phyloP scores from a whole-genome alignment of 2,888 invertebrate species.

The Pocota personata region DNA sequence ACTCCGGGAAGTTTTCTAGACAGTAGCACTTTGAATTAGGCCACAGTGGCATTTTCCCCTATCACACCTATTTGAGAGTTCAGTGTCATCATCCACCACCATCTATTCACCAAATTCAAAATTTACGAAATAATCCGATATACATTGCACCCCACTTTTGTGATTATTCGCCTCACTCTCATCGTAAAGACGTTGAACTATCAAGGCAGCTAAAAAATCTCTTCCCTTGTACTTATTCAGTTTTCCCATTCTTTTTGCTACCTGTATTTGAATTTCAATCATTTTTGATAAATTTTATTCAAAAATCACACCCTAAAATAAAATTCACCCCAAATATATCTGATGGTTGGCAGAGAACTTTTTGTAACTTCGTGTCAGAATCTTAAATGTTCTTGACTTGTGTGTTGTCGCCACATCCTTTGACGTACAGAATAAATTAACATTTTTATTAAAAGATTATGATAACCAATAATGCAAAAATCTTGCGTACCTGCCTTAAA shows the following conservation, averaged over 20 bases:
- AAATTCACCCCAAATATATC: background rate
- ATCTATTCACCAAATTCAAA: too few relatives aligned
- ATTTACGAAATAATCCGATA: too few relatives aligned
- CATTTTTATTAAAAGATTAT: slow-evolving; percentile 50
- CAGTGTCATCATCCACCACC: too few relatives aligned
- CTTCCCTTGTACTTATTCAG: too few relatives aligned
- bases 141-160: background rate
- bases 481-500: background rate
- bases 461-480: slow-evolving; percentile 16
- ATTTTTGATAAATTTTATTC: slow-evolving; percentile 3
- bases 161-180: background rate
- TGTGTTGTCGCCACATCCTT: background rate
- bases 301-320: background rate
- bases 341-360: background rate
- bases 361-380: background rate
- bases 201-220: background rate
- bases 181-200: background rate
- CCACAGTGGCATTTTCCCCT: too few relatives aligned
- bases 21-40: too few relatives aligned
- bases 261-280: slow-evolving; percentile 15
- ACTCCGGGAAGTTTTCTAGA: too few relatives aligned
- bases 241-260: background rate
- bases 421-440: slow-evolving; percentile 32
- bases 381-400: background rate
- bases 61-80: too few relatives aligned